phyloP scores from a whole-genome alignment of 2,888 invertebrate species.

The Coremacera marginata region DNA sequence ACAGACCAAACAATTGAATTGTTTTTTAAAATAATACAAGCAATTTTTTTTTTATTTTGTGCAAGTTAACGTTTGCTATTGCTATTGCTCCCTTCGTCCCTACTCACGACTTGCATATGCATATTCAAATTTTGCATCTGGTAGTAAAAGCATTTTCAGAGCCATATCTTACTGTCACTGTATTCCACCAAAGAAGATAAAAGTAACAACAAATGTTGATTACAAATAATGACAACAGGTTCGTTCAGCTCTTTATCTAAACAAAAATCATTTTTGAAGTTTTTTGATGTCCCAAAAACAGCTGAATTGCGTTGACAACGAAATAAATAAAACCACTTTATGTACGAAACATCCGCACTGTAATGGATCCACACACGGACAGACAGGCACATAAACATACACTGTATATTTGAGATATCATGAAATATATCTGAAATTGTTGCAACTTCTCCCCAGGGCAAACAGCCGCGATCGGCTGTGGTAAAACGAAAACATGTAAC shows the following conservation, averaged over 20 bases:
- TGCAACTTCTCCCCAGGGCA: slow-evolving; percentile 47
- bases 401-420: not conserved
- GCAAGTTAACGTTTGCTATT: too few relatives aligned
- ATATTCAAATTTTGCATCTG: not conserved
- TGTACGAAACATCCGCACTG: not conserved
- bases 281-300: slow-evolving; percentile 49
- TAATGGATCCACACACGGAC: slow-evolving; percentile 37
- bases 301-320: slow-evolving; percentile 63
- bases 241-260: not conserved
- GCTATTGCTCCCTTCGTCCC: too few relatives aligned
- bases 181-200: not conserved
- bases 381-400: slow-evolving; percentile 4
- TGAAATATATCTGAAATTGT: slow-evolving; percentile 16
- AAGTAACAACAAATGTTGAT: not conserved
- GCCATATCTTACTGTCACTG: not conserved
- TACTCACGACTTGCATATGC: too few relatives aligned
- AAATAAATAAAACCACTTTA: slow-evolving; percentile 60
- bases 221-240: slow-evolving; percentile 24
- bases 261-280: not conserved
- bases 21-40: too few relatives aligned
- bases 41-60: too few relatives aligned
- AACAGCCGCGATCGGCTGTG: slow-evolving; percentile 47
- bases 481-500: not conserved
- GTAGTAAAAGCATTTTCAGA: slow-evolving; percentile 1
- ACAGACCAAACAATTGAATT: too few relatives aligned